Conservation (phyloP, 2,888 invertebrate genomes). For the Syrphus vitripennis region DNA sequence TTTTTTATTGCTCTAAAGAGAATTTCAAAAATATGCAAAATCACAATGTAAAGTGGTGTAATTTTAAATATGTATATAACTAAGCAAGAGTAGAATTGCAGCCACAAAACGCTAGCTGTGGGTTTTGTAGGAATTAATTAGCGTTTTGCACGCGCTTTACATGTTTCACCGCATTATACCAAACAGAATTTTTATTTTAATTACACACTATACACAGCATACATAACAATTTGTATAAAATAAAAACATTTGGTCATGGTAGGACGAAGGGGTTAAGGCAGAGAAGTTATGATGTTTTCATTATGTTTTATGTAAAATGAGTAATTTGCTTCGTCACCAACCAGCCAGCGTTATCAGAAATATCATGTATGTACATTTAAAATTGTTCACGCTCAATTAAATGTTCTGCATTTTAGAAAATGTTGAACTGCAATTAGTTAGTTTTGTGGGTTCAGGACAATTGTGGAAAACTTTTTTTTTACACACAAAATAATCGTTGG, state of each 20-base stretch:
- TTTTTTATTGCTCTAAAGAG: not conserved
- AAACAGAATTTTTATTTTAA: too few relatives aligned
- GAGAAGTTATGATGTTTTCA: not conserved
- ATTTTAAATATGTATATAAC: too few relatives aligned
- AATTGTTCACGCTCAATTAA: not conserved
- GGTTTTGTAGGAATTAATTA: slow-evolving; percentile 42
- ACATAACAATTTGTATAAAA: too few relatives aligned
- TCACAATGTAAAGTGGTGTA: not conserved
- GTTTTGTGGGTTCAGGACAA: not conserved
- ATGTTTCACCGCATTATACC: slow-evolving; percentile 37
- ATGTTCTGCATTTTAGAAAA: not conserved
- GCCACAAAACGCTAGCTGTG: slow-evolving; percentile 27
- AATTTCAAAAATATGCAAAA: not conserved
- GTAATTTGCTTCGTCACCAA: slow-evolving; percentile 3
- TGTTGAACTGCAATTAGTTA: not conserved
- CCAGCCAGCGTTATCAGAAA: not conserved
- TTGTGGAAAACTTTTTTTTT: not conserved
- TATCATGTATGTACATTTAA: not conserved
- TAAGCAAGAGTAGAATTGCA: not conserved
- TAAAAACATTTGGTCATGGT: not conserved
- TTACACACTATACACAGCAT: too few relatives aligned
- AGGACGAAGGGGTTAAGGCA: not conserved
- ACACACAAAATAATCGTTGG: not conserved
- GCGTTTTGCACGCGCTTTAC: slow-evolving; percentile 51
- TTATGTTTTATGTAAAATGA: slow-evolving; percentile 1